phyloP scores from a whole-genome alignment of 2,888 invertebrate species.

The Anaspis maculata region DNA sequence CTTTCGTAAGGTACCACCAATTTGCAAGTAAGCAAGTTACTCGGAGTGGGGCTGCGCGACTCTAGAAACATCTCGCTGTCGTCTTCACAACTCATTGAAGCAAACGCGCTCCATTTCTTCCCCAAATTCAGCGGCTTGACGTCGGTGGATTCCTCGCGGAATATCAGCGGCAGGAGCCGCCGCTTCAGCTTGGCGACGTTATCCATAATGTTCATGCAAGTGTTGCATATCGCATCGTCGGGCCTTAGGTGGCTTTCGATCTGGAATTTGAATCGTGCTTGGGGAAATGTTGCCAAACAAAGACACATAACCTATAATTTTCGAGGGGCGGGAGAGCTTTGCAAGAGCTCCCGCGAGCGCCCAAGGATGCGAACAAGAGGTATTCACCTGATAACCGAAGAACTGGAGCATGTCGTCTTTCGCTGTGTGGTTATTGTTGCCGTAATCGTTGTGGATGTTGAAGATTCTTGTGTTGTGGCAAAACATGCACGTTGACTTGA shows the following conservation, averaged over 20 bases:
- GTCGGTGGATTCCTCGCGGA: constrained; percentile 6
- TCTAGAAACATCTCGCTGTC: constrained; percentile 3
- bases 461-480: constrained; percentile 18
- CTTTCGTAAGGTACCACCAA: constrained; percentile 6
- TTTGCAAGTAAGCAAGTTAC: constrained; percentile 7
- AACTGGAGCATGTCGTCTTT: constrained; percentile 20
- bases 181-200: constrained; percentile 18
- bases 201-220: constrained; percentile 21
- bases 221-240: constrained; percentile 19
- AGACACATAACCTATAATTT: no score
- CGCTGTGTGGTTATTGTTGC: constrained; percentile 17
- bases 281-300: no score
- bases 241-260: constrained; percentile 13
- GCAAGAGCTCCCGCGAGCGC: no score
- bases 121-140: constrained; percentile 15
- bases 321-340: no score
- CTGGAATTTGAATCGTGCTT: no score
- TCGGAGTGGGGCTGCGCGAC: constrained; percentile 5
- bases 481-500: constrained; percentile 20
- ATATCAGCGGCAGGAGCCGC: constrained; percentile 17
- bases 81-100: constrained; percentile 13
- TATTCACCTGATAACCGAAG: constrained; percentile 21
- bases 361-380: constrained; percentile 2
- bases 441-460: constrained; percentile 17
- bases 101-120: constrained; percentile 17